Evolutionary conservation across 2,888 invertebrate species (phyloP).

Genomic region (Drosophila ezoana): DNA sequence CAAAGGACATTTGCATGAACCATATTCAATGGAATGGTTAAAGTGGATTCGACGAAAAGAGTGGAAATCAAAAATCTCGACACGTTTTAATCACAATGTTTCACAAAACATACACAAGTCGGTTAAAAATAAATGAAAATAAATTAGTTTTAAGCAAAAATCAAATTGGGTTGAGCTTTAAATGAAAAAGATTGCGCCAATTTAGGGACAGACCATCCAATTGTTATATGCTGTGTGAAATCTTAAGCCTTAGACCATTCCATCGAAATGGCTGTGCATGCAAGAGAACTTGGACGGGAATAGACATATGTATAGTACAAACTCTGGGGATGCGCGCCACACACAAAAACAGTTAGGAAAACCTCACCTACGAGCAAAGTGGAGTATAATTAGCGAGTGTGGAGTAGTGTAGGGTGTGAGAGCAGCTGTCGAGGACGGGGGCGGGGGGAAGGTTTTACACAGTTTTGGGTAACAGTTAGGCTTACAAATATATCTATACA

Average conservation of each 20-base stretch:
- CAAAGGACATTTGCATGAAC: slow-evolving; percentile 19
- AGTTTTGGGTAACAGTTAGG: slow-evolving; percentile 47
- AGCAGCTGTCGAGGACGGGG: slow-evolving; percentile 44
- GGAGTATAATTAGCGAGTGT: slow-evolving; percentile 36
- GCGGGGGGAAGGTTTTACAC: slow-evolving; percentile 7
- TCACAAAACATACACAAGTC: background rate
- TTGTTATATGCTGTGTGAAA: background rate
- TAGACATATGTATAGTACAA: slow-evolving; percentile 14
- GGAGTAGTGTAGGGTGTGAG: slow-evolving; percentile 10
- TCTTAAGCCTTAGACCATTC: slow-evolving; percentile 4
- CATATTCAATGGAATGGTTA: slow-evolving; percentile 21
- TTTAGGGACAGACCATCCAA: too few species aligned
- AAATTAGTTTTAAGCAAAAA: background rate
- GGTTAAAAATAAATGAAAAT: background rate
- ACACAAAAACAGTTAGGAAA: slow-evolving; percentile 32
- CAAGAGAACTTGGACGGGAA: slow-evolving; percentile 20
- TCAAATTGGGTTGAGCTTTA: background rate
- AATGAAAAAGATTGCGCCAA: too few species aligned
- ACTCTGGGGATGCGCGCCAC: slow-evolving; percentile 34
- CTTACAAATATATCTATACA: slow-evolving; percentile 46
- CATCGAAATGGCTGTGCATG: slow-evolving; percentile 22
- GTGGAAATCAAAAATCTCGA: background rate
- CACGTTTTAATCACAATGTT: background rate
- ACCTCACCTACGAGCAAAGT: slow-evolving; percentile 37
- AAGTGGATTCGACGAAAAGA: background rate